Conservation (phyloP, 2,113 vertebrate genomes). For the Tenrec ecaudatus region DNA sequence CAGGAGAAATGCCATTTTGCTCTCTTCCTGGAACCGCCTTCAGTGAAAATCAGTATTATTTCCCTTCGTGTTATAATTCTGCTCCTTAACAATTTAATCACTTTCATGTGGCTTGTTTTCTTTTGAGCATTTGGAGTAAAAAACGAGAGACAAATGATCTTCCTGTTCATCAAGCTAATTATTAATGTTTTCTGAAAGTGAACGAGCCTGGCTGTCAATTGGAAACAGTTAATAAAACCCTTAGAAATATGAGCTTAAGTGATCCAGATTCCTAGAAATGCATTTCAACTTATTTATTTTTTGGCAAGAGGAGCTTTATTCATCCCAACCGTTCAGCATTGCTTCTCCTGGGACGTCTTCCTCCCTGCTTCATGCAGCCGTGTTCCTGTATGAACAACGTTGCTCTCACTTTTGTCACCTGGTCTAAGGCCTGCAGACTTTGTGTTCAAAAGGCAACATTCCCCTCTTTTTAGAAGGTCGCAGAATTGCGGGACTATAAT, state of each 20-base stretch:
- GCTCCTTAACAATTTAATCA: not conserved
- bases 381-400: not conserved
- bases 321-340: conserved; percentile 14
- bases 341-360: conserved; percentile 47
- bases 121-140: not conserved
- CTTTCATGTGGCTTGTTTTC: not conserved
- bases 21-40: conserved; percentile 7
- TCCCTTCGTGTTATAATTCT: not conserved
- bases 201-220: not conserved
- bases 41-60: not conserved
- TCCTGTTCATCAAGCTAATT: not conserved
- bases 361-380: not conserved
- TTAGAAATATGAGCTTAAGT: conserved; percentile 23
- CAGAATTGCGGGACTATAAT: not conserved
- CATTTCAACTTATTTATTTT: conserved; percentile 13
- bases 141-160: not conserved
- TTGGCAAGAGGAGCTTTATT: conserved; percentile 24
- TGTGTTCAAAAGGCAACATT: not conserved
- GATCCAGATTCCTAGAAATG: conserved; percentile 33
- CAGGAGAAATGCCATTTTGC: conserved; percentile 1
- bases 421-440: conserved; percentile 16
- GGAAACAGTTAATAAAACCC: conserved; percentile 47
- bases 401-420: not conserved
- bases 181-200: not conserved
- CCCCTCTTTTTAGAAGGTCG: not conserved